These are phyloP conservation scores for Microplitis manilae DNA, from an alignment of 2,888 invertebrate genomes.

Conservation along the genomic window DNA sequence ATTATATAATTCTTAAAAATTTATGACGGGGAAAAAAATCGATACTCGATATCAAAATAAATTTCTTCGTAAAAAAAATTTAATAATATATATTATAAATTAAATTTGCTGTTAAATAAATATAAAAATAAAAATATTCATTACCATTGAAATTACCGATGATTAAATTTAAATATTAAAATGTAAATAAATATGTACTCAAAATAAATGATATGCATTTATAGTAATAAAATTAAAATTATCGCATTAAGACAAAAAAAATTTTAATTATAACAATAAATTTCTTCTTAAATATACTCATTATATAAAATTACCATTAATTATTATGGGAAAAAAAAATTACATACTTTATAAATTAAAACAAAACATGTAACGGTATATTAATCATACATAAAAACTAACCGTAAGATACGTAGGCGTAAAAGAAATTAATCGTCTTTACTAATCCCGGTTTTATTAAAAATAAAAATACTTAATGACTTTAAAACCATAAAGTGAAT, in stretches of 20 bases:
- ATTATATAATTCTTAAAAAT: too few species aligned
- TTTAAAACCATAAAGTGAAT: slow-evolving; percentile 2
- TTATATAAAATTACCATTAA: slow-evolving; percentile 16
- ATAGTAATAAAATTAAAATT: neutral
- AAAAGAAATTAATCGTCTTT: neutral
- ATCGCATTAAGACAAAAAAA: neutral
- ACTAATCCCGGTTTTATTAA: neutral
- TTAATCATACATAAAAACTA: neutral
- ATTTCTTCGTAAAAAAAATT: too few species aligned
- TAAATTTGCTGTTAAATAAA: too few species aligned
- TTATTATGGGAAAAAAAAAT: neutral
- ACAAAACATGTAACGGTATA: neutral
- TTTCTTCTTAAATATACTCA: slow-evolving; percentile 14
- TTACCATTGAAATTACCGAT: too few species aligned
- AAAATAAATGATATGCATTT: neutral
- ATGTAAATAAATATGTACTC: too few species aligned
- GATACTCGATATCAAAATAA: too few species aligned
- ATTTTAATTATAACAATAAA: neutral
- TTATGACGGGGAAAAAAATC: too few species aligned
- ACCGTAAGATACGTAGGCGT: neutral
- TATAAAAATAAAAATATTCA: too few species aligned
- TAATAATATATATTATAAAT: too few species aligned
- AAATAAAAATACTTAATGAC: slow-evolving; percentile 6
- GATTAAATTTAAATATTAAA: too few species aligned
- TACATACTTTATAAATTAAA: neutral